A percentile compares a stretch with the other conserved stretches of the same genome.
Conservation (phyloP, 2,113 vertebrate species). For the Triplophysa rosa region DNA sequence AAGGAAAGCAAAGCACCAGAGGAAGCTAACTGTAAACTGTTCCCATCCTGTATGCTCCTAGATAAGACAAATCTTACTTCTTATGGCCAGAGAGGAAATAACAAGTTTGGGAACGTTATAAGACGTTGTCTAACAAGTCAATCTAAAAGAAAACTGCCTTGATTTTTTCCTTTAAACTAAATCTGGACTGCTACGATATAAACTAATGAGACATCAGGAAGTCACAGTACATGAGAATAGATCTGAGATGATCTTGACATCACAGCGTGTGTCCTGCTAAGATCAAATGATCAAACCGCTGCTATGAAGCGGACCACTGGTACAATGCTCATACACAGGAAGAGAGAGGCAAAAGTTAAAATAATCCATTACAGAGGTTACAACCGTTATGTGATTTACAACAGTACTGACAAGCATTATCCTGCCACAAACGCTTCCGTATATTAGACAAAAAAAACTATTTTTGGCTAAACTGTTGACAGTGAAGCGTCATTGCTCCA, state of each 20-base stretch:
- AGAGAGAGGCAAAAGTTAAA: slow-evolving; percentile 17
- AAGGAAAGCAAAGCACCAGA: slow-evolving; percentile 27
- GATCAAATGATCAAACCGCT: slow-evolving; percentile 17
- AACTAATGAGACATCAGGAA: slow-evolving; percentile 16
- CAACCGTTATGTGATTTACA: slow-evolving; percentile 32
- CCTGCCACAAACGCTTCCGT: slow-evolving; percentile 2
- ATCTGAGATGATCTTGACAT: slow-evolving; percentile 8
- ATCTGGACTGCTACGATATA: background rate
- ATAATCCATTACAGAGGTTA: slow-evolving; percentile 21
- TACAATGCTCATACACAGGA: slow-evolving; percentile 15
- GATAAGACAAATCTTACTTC: slow-evolving; percentile 56
- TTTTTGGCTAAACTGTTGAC: background rate
- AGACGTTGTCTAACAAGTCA: background rate
- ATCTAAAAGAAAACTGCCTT: slow-evolving; percentile 11
- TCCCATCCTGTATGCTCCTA: slow-evolving; percentile 59
- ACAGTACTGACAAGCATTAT: slow-evolving; percentile 5
- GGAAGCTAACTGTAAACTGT: slow-evolving; percentile 59
- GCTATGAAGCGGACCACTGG: background rate
- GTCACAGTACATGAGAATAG: slow-evolving; percentile 8
- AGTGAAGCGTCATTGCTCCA: background rate
- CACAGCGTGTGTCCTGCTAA: slow-evolving; percentile 5
- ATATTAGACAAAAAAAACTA: background rate
- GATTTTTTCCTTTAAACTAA: slow-evolving; percentile 5
- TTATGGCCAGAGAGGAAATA: slow-evolving; percentile 56
- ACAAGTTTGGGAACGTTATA: slow-evolving; percentile 46